These are phyloP conservation scores for Scomber colias DNA, from an alignment of 2,113 vertebrate genomes.

Conservation along the genomic window DNA sequence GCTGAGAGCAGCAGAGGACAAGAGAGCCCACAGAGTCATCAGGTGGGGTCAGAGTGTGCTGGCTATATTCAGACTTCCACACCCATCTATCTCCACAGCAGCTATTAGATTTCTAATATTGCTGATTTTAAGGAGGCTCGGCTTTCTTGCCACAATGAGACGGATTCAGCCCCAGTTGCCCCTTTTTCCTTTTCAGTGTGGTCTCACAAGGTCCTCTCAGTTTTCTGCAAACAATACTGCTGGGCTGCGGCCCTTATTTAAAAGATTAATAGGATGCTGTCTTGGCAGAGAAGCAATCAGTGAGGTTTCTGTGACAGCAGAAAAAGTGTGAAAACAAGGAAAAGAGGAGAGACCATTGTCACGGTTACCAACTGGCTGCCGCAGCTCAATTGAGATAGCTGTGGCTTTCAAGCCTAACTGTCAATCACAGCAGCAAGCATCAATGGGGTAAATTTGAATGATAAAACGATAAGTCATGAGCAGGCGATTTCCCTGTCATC, in stretches of 20 bases:
- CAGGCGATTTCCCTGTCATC: slow-evolving; percentile 77
- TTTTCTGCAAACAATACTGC: slow-evolving; percentile 78
- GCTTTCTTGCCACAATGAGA: slow-evolving; percentile 72
- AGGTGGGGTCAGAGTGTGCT: slow-evolving; percentile 50
- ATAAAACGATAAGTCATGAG: slow-evolving; percentile 82
- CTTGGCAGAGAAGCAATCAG: slow-evolving; percentile 76
- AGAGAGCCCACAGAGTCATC: slow-evolving; percentile 61
- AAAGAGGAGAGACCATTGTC: slow-evolving; percentile 80
- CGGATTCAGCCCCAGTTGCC: slow-evolving; percentile 52
- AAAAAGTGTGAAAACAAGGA: slow-evolving; percentile 75
- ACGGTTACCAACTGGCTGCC: slow-evolving; percentile 77
- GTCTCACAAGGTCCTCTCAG: slow-evolving; percentile 71
- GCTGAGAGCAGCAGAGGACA: slow-evolving; percentile 48
- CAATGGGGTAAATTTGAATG: slow-evolving; percentile 80
- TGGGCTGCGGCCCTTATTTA: slow-evolving; percentile 76
- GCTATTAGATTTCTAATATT: slow-evolving; percentile 79
- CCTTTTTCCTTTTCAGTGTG: slow-evolving; percentile 67
- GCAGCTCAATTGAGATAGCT: slow-evolving; percentile 77
- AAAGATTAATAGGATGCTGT: slow-evolving; percentile 83
- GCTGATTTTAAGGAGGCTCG: slow-evolving; percentile 66
- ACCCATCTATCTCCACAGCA: slow-evolving; percentile 53
- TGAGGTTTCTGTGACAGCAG: slow-evolving; percentile 78
- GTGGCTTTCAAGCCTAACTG: slow-evolving; percentile 73
- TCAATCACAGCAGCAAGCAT: slow-evolving; percentile 76
- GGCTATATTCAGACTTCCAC: slow-evolving; percentile 57